Evolutionary conservation across 2,113 vertebrate genomes (phyloP), one percentile per base, ranked within the genome.

Genomic region (Terrapene triunguis): DNA sequence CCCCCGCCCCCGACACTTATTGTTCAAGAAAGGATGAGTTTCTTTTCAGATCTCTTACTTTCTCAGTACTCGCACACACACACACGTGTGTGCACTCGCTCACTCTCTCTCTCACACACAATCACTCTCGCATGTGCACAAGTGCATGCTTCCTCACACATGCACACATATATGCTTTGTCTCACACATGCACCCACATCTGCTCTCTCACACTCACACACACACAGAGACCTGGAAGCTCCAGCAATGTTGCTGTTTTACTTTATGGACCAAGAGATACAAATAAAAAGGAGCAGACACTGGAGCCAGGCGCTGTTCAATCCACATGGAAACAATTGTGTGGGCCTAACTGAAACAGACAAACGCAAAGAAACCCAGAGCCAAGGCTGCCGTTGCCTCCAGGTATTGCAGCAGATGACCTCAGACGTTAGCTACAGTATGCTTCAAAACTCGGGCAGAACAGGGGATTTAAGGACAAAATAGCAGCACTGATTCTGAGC

Each of bases 291-390:
- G 53, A 84, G 53, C 16, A 65, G 57, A 32, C 21, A 32, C 19
- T 0, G 29, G 6, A 82, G 17, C 3, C 17, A 51, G 17, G 35
- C n/a, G 3, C 32, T 14, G 1, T 32, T 25, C 17, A 25, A 24
- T 19, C 50, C 17, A 2, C 72, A 54, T 54, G 32, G 17, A 27
- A 48, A 3, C 13, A 4, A 1, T 50, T n/a, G 9, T 4, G 5
- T 87, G 27, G 65, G 85, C 22, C 5, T 32, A 12, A 51, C 14
- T 72, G 12, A 90, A 83, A 35, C 7, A 19, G 59, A 54, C 35
- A 76, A 65, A 69, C 69, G 35, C 8, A 10, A 35, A n/a, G 62
- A 80, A 57, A 47, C 11, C 5, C 21, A 8, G 80, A 27, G 74
- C 3, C 38, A 8, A 27, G 10, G 1, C 9, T n/a, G 72, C 9